A percentile compares a stretch with the other conserved stretches of the same genome.
phyloP scores from a whole-genome alignment of 1,140 invertebrate genomes.

The Leptonema lineaticorne region DNA sequence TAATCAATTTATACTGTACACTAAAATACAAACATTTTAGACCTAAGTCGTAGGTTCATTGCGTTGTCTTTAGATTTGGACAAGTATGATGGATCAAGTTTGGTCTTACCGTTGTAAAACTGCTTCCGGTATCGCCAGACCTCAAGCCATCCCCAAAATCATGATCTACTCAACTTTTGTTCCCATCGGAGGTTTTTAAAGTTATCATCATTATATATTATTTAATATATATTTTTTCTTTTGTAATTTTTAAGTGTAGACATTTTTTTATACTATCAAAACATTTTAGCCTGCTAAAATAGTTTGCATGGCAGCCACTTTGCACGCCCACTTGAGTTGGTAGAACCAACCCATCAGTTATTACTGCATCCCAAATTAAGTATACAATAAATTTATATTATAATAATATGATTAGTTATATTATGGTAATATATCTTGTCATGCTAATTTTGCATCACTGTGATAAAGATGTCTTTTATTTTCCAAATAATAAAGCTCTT shows the following conservation, averaged over 20 bases:
- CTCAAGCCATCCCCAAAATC: conserved; percentile 40
- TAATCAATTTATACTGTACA: conserved; percentile 36
- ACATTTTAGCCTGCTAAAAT: conserved; percentile 37
- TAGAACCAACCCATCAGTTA: conserved; percentile 36
- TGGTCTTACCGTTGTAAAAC: conserved; percentile 34
- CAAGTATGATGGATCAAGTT: conserved; percentile 38
- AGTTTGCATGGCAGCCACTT: conserved; percentile 41
- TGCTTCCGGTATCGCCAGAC: conserved; percentile 36
- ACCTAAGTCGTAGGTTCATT: conserved; percentile 43
- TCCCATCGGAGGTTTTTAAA: conserved; percentile 39
- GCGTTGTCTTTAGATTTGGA: conserved; percentile 42
- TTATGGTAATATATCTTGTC: too few relatives aligned
- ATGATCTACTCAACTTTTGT: conserved; percentile 41
- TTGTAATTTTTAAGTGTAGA: conserved; percentile 26
- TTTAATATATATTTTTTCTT: conserved; percentile 21
- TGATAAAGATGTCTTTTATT: too few relatives aligned
- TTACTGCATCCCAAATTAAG: conserved; percentile 29
- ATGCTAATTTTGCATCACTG: conserved; percentile 16
- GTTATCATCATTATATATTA: conserved; percentile 38
- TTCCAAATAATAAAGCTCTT: not conserved
- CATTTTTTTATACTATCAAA: conserved; percentile 15
- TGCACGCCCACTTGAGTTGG: conserved; percentile 39
- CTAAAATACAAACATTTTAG: conserved; percentile 42
- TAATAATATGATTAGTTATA: too few relatives aligned
- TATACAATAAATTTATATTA: not conserved